Conservation (phyloP, 2,113 vertebrate species). For the Chaetops frenatus region DNA sequence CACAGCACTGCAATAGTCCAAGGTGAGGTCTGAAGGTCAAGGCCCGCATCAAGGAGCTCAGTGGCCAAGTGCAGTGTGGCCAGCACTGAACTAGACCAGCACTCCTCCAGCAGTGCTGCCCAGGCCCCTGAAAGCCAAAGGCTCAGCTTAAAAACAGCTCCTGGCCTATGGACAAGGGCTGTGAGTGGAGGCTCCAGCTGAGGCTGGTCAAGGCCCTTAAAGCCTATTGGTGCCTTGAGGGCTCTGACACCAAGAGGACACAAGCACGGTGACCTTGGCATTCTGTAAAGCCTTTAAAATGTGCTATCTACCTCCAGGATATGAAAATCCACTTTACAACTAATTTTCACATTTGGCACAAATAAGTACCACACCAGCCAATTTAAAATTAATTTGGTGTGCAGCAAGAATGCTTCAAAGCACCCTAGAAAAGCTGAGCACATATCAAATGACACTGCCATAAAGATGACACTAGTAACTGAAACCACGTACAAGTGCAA, state of each 20-base stretch:
- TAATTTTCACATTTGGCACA: not conserved
- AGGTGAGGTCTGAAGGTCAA: not conserved
- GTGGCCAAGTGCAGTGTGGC: not conserved
- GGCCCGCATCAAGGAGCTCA: not conserved
- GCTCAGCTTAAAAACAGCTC: not conserved
- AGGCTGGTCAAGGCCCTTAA: not conserved
- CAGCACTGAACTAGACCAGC: not conserved
- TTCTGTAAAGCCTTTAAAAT: not conserved
- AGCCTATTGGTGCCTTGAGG: not conserved
- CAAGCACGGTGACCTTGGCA: not conserved
- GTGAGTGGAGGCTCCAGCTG: not conserved
- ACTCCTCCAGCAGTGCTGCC: not conserved
- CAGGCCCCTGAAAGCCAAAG: not conserved
- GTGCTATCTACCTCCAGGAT: not conserved
- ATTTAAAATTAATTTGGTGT: not conserved
- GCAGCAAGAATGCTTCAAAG: not conserved
- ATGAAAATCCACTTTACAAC: not conserved
- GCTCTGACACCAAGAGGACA: not conserved
- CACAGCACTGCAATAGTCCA: not conserved
- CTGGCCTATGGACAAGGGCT: not conserved
- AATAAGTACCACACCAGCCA: not conserved
- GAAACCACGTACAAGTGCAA: not conserved
- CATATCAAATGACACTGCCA: not conserved
- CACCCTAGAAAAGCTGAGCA: not conserved
- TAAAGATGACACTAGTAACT: not conserved